Evolutionary conservation across 2,113 vertebrate genomes (phyloP), one percentile per base, ranked within the genome.

Genomic region (Alosa alosa): DNA sequence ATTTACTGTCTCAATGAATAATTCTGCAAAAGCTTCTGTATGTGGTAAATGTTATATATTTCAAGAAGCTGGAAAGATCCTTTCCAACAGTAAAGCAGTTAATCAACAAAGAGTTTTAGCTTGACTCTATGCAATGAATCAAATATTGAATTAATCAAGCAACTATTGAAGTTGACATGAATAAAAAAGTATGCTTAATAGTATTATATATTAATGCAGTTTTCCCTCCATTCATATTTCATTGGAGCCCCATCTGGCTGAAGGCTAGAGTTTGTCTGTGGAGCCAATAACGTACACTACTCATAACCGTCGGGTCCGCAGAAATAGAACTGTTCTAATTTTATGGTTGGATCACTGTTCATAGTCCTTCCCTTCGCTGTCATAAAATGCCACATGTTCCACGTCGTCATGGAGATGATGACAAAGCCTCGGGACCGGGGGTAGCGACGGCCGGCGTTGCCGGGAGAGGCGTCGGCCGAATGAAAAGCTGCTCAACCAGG

Each of bases 341-440:
- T 78, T 78, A 78, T 36, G 36, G 31, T 17, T 78, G 72, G 25
- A 78, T 78, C 72, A 36, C 72, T 39, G 72, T 39, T 78, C 31
- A 39, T 78, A 36, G 31, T 13, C 72, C 2, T 78, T 39, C 72
- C 72, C 11, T 2, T 17, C 72, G 9, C 3, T 78, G 72, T 78
- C 72, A 39, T 78, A 78, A 82, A 55, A 45, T 31, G 25, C 50
- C 44, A 78, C 81, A 25, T 60, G 81, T 84, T 82, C 47, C 81
- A 15, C 3, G 68, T 89, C 89, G 88, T 87, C 87, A 72, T 45
- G 22, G 88, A 84, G 50, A 64, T 60, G 25, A 22, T 6, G 86
- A 88, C 88, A 87, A 72, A 72, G 64, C 64, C 2, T 72, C 36
- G 15, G 25, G 9, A 3, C 11, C 11, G 31, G 10, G 31, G 15